Evolutionary conservation across 2,797 vertebrate genomes (phyloP).

Genomic region (Phataginus tricuspis): DNA sequence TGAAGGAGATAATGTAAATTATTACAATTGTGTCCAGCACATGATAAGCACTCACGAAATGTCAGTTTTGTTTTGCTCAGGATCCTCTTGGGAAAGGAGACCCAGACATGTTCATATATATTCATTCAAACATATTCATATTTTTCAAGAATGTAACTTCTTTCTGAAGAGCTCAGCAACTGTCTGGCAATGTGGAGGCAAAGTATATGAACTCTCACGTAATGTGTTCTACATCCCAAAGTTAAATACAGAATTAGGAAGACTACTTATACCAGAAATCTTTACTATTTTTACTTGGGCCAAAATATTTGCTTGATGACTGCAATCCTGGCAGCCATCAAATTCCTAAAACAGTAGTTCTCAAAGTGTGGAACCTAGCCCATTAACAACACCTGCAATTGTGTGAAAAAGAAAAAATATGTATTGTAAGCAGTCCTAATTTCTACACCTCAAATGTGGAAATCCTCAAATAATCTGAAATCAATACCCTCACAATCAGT

Average conservation of each 20-base stretch:
- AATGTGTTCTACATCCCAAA: neutral
- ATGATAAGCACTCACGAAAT: neutral
- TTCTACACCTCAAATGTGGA: neutral
- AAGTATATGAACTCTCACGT: neutral
- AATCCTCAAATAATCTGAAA: neutral
- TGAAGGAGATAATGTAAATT: constrained; percentile 49
- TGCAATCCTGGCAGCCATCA: neutral
- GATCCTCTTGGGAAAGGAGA: neutral
- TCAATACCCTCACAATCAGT: neutral
- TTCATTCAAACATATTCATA: neutral
- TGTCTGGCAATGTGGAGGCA: neutral
- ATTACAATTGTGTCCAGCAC: neutral
- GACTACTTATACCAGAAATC: neutral
- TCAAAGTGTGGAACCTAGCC: neutral
- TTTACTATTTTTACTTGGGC: neutral
- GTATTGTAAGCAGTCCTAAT: neutral
- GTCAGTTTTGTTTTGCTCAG: neutral
- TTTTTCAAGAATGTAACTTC: neutral
- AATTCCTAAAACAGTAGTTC: constrained; percentile 37
- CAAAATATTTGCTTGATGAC: neutral
- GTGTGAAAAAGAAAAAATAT: constrained; percentile 15
- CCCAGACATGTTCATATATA: neutral
- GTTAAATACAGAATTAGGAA: constrained; percentile 15
- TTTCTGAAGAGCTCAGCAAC: constrained; percentile 43
- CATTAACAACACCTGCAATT: neutral